Evolutionary conservation across 2,888 invertebrate genomes (phyloP), one percentile per base, ranked within the genome.

Genomic region (Limnephilus marmoratus): DNA sequence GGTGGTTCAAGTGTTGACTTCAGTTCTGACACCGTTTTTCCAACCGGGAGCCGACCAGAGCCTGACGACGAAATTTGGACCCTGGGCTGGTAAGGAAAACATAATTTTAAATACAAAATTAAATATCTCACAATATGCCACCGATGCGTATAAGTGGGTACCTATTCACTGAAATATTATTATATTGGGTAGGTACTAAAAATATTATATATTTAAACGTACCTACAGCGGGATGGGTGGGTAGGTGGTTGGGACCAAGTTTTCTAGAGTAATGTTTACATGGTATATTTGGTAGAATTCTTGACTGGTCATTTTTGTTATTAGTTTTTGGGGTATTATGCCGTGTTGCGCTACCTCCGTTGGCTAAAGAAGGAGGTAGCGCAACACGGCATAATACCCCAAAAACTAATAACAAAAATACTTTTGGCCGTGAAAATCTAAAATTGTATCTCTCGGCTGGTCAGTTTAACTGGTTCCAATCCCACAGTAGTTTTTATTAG

Each of bases 41-140:
- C 95, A 97, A 94, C 97, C 97, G 0, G 94, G 97, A 91, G 96
- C 97, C 94, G 97, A 97, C 94, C 96, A 96, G 94, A 95, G 96
- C 24, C 95, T 98, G 91, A 94, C 96, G 81, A 97, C 97, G 94
- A 97, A 97, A 95, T 98, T 97, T 95, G 99, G 99, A 94, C 96
- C 97, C 93, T 99, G 99, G 98, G 98, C 98, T 95, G 98, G 98
- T 98, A 95, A 97, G 97, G 86, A 49, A 86, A 24, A 49, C 45
- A 86, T 37, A 24, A 83, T 83, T 96, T 86, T 37, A 34, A 24
- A 85, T 85, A 7, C 1, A 85, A 53, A 91, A 83, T 29, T 81
- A 81, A 31, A 85, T 45, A 85, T n/a, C 24, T 24, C n/a, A 24
- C 68, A 53, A 18, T 18, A 15, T 24, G 5, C 0, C 18, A 53